Base-by-base conservation (phyloP, 2,113 vertebrate genomes). In the Castor canadensis region DNA sequence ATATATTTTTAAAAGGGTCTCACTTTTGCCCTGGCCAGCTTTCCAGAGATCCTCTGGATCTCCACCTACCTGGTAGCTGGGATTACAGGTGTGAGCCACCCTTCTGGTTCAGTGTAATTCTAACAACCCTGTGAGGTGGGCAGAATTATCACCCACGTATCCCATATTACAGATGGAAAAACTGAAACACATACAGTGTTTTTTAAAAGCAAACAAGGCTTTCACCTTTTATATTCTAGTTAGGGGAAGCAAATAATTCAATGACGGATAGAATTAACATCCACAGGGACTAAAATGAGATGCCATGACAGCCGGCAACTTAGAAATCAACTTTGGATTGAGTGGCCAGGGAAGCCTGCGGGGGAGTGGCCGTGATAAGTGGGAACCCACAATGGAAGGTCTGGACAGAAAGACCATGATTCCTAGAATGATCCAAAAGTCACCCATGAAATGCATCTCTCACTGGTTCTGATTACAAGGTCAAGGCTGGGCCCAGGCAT, bases 151-250 rank as follows among this genome's bases (percentile, higher is more conserved):
- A 9, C 16, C 47, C 28, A 1, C 9, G 49, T 4, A 17, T 11
- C 24, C 82, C 47, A 58, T n/a, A 69, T 54, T 72, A 64, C 49
- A 72, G 40, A 58, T 62, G 91, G 52, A 35, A 80, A 94, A 75
- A 66, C 49, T 45, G 47, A 66, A 13, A 38, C 1, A 35, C 12
- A 12, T 1, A 16, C 10, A 7, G 6, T 6, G 26, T 26, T 47
- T 93, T 72, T 28, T 52, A 67, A 92, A 67, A 84, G 38, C 10
- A 89, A 94, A 72, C 38, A 2, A 45, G 56, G 6, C 28, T 60
- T 71, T 49, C 35, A 1, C 20, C 40, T 22, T 71, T 40, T 12
- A 19, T 11, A n/a, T 26, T 40, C 66, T 11, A 43, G n/a, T 15
- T 56, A 38, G 56, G 20, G 32, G 69, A 16, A 3, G 38, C 15